Base-by-base conservation (phyloP, 2,113 vertebrate species). In the Onychostruthus taczanowskii region DNA sequence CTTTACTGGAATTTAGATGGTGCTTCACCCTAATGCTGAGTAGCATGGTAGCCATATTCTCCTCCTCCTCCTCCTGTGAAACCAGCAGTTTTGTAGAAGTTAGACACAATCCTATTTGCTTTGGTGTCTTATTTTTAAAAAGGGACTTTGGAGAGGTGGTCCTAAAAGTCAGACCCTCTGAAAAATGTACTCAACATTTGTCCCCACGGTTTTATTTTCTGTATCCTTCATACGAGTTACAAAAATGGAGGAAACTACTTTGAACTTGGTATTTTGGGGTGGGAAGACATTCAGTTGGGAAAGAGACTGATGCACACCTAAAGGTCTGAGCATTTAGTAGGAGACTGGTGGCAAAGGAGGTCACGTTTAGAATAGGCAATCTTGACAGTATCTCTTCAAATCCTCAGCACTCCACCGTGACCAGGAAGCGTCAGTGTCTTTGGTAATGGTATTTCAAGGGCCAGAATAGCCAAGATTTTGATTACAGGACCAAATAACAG, bases 11-110 rank as follows among this genome's bases (percentile, higher is more conserved):
- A 85, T 96, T 94, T 95, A 96, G 93, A 93, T 72, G 95, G 95
- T 96, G 92, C 95, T 91, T 95, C 90, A 91, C 77, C 88, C 90
- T 94, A 86, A 91, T 89, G 90, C 94, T 95, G 90, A 96, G 94
- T 95, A 97, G 94, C 95, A 79, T 16, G 41, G 89, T 92, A 94
- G 94, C 95, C 94, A 90, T 96, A 95, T 89, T 89, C 78, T 94
- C 72, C 88, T 93, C 87, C 85, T 92, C 84, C 93, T 92, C 84
- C 77, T 95, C 78, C 93, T 94, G 96, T 93, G 94, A 97, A 90
- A 96, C 92, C 95, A 97, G 92, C 95, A 66, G 31, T 95, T 96
- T 95, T 96, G 76, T 97, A 97, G 94, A 93, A 35, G 82, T 95
- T 97, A 97, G 96, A 96, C 82, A 95, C 93, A 94, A 94, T 86